Evolutionary conservation across 2,888 invertebrate genomes (phyloP).

Genomic region (Lasioglossum malachurum): DNA sequence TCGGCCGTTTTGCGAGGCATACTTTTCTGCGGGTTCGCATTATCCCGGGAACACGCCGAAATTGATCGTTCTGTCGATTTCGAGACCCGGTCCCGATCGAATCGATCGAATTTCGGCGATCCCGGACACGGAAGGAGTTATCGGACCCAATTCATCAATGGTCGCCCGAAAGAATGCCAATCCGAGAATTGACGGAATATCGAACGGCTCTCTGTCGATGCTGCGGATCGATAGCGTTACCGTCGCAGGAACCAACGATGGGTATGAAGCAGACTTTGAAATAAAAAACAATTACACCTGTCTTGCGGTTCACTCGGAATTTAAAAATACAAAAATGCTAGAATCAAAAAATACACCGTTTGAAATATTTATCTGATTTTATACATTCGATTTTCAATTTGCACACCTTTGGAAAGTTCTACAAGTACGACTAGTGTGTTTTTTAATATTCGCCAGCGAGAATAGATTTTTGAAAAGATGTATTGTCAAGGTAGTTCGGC

Average conservation of each 20-base stretch:
- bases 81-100: background rate
- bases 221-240: background rate
- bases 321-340: no score
- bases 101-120: slow-evolving; percentile 12
- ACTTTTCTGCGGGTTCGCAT: slow-evolving; percentile 5
- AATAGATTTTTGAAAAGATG: background rate
- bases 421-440: background rate
- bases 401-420: background rate
- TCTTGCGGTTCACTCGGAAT: no score
- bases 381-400: background rate
- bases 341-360: no score
- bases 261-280: background rate
- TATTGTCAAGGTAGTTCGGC: background rate
- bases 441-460: background rate
- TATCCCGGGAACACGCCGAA: slow-evolving; percentile 11
- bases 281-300: background rate
- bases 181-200: background rate
- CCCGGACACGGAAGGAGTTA: background rate
- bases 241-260: background rate
- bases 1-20: slow-evolving; percentile 26
- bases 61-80: slow-evolving; percentile 27
- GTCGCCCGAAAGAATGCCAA: background rate
- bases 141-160: background rate
- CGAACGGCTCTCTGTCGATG: background rate
- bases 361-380: no score